Evolutionary conservation across 2,888 invertebrate genomes (phyloP), one percentile per base, ranked within the genome.

Genomic region (Drosophila histrio): DNA sequence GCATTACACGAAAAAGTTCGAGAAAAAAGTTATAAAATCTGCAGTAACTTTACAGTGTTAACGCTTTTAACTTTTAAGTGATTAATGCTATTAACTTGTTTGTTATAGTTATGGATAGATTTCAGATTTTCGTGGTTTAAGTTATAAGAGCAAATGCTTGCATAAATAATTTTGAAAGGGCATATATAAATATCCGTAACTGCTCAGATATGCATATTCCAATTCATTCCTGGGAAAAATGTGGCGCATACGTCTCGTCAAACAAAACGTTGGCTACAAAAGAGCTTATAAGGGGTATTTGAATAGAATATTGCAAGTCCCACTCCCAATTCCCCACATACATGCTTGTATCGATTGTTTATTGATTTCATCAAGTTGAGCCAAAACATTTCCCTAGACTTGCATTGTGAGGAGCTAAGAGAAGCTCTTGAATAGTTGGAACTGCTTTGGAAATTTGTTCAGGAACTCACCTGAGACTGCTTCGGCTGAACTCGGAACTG

Each of bases 391-490:
- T 39, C 30, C 26, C 22, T 13, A 47, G 46, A 47, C 24, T 65
- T 61, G 61, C 57, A 61, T 32, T 49, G 66, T 43, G 39, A 50
- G 46, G 44, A 28, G 34, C 49, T 66, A 66, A 69, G 68, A 67
- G 64, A 54, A 49, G 28, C 41, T 15, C 30, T 76, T 71, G 8
- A 63, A 50, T 22, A 50, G 53, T 63, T 70, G 8, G 13, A 41
- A 28, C 24, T 53, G 15, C 32, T 50, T 6, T 38, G 19, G 26
- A 59, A 77, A 58, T 61, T 54, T 57, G 26, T 70, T 72, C 44
- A 7, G 44, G 21, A 57, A 62, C 64, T 86, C 68, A 86, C 86
- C 89, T 43, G 72, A 38, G 50, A 75, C 41, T 17, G 71, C 50
- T 11, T 67, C 44, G 34, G 38, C 78, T n/a, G 72, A 47, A 63